A percentile compares a stretch with the other conserved stretches of the same genome.
These are phyloP conservation scores for Syritta pipiens DNA, from an alignment of 2,888 invertebrate genomes.

Conservation along the genomic window DNA sequence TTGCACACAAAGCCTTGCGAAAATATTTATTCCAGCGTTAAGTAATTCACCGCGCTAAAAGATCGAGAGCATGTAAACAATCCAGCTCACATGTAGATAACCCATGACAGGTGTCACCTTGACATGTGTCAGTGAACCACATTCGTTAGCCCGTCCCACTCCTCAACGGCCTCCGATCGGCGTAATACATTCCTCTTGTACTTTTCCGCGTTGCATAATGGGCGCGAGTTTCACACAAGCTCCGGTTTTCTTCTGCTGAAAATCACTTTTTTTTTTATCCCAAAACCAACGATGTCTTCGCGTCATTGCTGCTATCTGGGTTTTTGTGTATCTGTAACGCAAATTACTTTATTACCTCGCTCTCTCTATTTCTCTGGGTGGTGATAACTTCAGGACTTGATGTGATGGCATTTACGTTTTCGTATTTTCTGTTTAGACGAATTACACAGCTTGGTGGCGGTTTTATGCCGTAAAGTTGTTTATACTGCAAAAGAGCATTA, in stretches of 20 bases:
- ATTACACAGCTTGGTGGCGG: no score
- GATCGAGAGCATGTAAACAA: conserved; percentile 1
- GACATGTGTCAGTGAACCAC: conserved; percentile 19
- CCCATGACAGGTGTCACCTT: background rate
- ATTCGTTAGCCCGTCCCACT: background rate
- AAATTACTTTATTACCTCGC: conserved; percentile 19
- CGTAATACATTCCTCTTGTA: no score
- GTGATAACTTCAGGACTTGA: background rate
- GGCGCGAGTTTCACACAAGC: background rate
- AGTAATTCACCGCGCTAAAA: conserved; percentile 1
- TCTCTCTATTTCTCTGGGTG: no score
- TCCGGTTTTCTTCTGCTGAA: background rate
- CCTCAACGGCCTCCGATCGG: no score
- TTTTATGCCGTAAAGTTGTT: no score
- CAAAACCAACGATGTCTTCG: conserved; percentile 13
- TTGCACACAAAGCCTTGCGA: background rate
- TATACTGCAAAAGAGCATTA: no score
- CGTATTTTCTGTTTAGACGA: background rate
- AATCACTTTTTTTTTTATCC: conserved; percentile 23
- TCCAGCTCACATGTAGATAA: background rate
- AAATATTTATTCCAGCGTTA: conserved; percentile 1
- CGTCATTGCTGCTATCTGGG: conserved; percentile 9
- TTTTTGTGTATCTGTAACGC: conserved; percentile 4
- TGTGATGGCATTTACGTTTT: background rate
- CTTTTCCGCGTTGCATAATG: conserved; percentile 3